A percentile compares a stretch with the other conserved stretches of the same genome.
Conservation (phyloP, 1,140 invertebrate species). For the Drosophila pandora region DNA sequence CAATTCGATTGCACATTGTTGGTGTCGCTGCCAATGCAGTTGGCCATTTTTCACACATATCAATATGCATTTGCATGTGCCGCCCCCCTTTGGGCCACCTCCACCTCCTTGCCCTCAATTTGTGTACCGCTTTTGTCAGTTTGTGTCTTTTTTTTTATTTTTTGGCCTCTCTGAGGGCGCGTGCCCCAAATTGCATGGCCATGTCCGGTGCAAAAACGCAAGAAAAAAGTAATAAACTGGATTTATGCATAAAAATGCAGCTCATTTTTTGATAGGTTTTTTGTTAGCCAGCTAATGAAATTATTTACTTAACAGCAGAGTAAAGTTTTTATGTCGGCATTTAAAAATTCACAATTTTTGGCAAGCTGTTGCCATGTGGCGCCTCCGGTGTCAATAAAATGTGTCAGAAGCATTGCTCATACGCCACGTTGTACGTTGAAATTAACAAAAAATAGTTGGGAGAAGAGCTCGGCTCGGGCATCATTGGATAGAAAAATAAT, state of each 20-base stretch:
- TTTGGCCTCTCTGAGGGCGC: constrained; percentile 57
- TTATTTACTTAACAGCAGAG: constrained; percentile 62
- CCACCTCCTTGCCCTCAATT: constrained; percentile 4
- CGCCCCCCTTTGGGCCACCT: not conserved
- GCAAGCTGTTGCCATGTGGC: constrained; percentile 18
- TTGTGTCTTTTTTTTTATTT: no score
- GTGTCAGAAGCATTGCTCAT: constrained; percentile 39
- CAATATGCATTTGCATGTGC: constrained; percentile 19
- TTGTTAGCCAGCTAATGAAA: constrained; percentile 61
- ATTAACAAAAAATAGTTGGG: constrained; percentile 24
- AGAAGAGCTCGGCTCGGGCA: not conserved
- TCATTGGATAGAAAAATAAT: constrained; percentile 26
- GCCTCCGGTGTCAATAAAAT: constrained; percentile 7
- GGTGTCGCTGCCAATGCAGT: constrained; percentile 67
- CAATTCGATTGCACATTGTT: constrained; percentile 59
- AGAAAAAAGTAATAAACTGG: constrained; percentile 25
- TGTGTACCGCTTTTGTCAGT: not conserved
- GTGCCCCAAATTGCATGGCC: constrained; percentile 68
- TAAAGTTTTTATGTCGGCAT: constrained; percentile 20
- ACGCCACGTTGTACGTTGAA: constrained; percentile 48
- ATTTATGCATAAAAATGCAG: constrained; percentile 38
- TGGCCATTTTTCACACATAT: constrained; percentile 77
- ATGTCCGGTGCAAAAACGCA: constrained; percentile 61
- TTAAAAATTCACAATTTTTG: constrained; percentile 15
- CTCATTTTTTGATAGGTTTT: constrained; percentile 19